A percentile compares a stretch with the other conserved stretches of the same genome.
Conservation (phyloP, 1,140 invertebrate species). For the Hermatobates lingyangjiaoensis region DNA sequence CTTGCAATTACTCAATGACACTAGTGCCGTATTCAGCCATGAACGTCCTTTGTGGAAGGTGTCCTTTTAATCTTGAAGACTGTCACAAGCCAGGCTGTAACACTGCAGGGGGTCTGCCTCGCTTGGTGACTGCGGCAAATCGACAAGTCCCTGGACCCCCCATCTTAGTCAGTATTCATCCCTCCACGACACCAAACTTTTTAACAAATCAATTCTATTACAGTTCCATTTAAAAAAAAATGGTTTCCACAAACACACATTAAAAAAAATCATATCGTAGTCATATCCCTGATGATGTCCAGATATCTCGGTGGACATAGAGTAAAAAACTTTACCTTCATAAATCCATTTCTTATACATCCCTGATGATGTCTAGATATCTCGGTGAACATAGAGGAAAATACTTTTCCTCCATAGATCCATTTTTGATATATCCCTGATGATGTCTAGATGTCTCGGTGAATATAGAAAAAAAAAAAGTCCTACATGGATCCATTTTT, state of each 20-base stretch:
- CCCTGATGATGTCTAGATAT: too few species aligned
- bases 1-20: too few species aligned
- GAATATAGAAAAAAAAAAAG: too few species aligned
- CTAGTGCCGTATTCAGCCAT: too few species aligned
- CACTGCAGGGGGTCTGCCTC: conserved; percentile 25
- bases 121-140: conserved; percentile 27
- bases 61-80: conserved; percentile 11
- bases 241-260: not conserved
- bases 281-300: not conserved
- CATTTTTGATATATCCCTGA: too few species aligned
- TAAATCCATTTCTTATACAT: not conserved
- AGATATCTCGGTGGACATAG: not conserved
- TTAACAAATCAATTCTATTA: not conserved
- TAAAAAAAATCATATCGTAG: not conserved
- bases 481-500: too few species aligned
- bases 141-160: conserved; percentile 29
- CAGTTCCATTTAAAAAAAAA: not conserved
- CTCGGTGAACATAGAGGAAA: too few species aligned
- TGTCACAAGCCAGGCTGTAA: conserved; percentile 28
- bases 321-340: not conserved
- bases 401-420: too few species aligned
- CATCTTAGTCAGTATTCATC: conserved; percentile 24
- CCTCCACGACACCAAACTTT: not conserved
- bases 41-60: too few species aligned
- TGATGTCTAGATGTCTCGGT: too few species aligned